Percentiles rank a stretch among this genome's conserved stretches.
phyloP scores from a whole-genome alignment of 2,113 vertebrate genomes.

The Crotalus horridus region DNA sequence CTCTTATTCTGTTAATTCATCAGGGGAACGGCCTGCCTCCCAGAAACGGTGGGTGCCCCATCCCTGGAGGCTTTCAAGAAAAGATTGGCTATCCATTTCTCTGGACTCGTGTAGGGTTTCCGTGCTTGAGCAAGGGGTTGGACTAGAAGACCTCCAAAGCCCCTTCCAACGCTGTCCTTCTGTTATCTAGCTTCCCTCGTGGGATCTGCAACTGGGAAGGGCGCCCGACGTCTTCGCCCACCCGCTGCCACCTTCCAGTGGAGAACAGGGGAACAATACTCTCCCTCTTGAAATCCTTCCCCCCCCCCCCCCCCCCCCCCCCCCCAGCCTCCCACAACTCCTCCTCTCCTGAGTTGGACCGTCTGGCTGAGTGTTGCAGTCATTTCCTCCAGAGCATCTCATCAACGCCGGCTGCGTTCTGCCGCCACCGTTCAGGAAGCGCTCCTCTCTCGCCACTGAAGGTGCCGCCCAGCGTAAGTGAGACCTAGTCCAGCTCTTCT shows the following conservation, averaged over 20 bases:
- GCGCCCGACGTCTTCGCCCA: not conserved
- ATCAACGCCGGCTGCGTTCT: not conserved
- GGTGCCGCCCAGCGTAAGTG: constrained; percentile 39
- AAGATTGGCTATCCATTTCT: too few species aligned
- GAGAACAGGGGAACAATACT: not conserved
- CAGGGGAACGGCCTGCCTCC: too few species aligned
- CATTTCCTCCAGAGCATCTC: not conserved
- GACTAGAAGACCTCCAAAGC: too few species aligned
- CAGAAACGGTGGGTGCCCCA: too few species aligned
- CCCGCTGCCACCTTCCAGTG: not conserved
- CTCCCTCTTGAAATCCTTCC: not conserved
- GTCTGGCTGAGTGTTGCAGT: rapidly evolving
- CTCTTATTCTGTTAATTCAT: not conserved
- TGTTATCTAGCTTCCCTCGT: too few species aligned
- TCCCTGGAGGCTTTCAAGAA: too few species aligned
- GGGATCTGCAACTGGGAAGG: too few species aligned
- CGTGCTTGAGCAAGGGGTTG: too few species aligned
- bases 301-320: not conserved
- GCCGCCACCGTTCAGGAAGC: too few species aligned
- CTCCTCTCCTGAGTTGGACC: constrained; percentile 4
- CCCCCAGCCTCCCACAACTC: constrained; percentile 18
- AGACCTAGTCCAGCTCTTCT: not conserved
- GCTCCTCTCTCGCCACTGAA: too few species aligned
- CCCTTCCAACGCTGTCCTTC: not conserved
- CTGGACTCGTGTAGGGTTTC: too few species aligned